These are phyloP conservation scores for Coptodon rendalli DNA, from an alignment of 2,113 vertebrate species.

Conservation along the genomic window DNA sequence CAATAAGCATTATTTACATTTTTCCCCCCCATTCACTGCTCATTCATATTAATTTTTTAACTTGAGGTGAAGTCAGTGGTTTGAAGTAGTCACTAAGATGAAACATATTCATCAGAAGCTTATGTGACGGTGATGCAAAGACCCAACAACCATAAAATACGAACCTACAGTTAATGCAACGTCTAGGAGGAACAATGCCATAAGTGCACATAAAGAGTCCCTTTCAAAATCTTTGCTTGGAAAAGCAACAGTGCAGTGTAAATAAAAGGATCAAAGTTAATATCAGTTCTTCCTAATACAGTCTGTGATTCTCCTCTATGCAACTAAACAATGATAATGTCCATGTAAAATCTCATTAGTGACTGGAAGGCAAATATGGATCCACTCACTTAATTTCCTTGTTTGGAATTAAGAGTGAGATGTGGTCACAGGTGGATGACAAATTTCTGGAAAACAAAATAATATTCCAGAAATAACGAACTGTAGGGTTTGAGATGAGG, in stretches of 20 bases:
- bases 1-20: constrained; percentile 23
- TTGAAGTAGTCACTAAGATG: background rate
- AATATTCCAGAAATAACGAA: background rate
- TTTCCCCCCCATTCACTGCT: background rate
- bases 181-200: background rate
- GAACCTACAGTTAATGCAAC: constrained; percentile 20
- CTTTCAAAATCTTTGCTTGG: background rate
- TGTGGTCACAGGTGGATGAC: background rate
- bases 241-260: background rate
- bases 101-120: background rate
- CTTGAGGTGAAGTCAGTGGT: background rate
- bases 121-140: background rate
- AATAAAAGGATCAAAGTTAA: background rate
- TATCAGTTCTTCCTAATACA: background rate
- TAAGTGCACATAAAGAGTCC: background rate
- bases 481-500: constrained; percentile 1
- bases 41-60: background rate
- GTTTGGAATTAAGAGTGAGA: constrained; percentile 2
- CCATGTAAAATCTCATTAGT: background rate
- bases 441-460: constrained; percentile 2
- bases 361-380: background rate
- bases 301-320: background rate
- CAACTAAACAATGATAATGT: background rate
- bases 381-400: background rate
- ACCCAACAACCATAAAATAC: background rate